These are phyloP conservation scores for Copidosoma floridanum DNA, from an alignment of 1,140 invertebrate genomes.

Conservation along the genomic window DNA sequence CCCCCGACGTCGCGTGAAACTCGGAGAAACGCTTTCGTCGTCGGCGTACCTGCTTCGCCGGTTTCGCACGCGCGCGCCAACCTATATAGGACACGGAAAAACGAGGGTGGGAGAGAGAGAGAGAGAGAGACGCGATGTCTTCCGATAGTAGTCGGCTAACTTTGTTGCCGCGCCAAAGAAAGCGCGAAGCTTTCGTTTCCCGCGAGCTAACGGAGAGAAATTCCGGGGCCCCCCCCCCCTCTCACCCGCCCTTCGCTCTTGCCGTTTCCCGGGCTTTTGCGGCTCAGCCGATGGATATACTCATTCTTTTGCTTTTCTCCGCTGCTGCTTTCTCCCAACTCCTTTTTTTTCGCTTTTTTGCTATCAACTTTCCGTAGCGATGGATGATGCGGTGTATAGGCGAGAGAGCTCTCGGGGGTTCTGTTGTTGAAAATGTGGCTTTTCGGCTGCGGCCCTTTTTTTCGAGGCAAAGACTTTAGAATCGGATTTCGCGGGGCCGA, in stretches of 20 bases:
- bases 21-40: slow-evolving; percentile 16
- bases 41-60: background rate
- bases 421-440: no score
- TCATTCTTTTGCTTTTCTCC: background rate
- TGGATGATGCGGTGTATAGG: no score
- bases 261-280: background rate
- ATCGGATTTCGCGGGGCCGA: no score
- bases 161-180: slow-evolving; percentile 8
- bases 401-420: no score
- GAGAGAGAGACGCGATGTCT: background rate
- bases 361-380: no score
- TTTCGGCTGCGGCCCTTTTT: no score
- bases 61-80: background rate
- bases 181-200: slow-evolving; percentile 9
- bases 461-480: no score
- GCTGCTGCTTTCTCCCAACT: background rate
- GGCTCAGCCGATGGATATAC: background rate
- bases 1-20: slow-evolving; percentile 10
- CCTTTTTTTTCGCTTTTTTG: background rate
- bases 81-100: no score
- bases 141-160: slow-evolving; percentile 8
- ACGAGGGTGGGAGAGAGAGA: no score
- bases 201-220: slow-evolving; percentile 17
- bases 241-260: background rate
- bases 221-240: no score